Conservation (phyloP, 2,888 invertebrate genomes). For the Sturmia bella region DNA sequence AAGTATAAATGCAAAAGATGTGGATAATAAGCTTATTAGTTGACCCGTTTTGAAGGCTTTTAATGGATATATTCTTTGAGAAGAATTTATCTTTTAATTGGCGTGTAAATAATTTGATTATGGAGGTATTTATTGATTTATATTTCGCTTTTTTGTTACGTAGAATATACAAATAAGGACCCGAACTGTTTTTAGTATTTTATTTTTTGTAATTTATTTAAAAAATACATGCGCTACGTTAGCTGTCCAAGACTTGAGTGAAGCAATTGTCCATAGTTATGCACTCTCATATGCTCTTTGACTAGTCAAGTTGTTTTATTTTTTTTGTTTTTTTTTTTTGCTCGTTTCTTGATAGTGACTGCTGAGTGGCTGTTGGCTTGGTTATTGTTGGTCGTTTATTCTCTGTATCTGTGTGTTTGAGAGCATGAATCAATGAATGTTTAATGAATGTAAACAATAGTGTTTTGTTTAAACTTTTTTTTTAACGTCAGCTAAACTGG, state of each 20-base stretch:
- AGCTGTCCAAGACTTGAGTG: slow-evolving; percentile 66
- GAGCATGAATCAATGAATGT: slow-evolving; percentile 56
- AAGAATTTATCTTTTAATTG: background rate
- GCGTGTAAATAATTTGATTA: background rate
- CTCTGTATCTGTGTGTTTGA: slow-evolving; percentile 7
- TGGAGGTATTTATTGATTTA: slow-evolving; percentile 1
- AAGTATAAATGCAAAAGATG: slow-evolving; percentile 48
- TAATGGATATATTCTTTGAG: background rate
- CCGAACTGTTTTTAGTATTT: slow-evolving; percentile 31
- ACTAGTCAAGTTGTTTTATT: slow-evolving; percentile 11
- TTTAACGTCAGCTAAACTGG: slow-evolving; percentile 20
- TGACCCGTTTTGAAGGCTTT: slow-evolving; percentile 65
- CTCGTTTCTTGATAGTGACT: slow-evolving; percentile 27
- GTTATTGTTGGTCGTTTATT: slow-evolving; percentile 13
- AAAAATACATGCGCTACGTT: slow-evolving; percentile 64
- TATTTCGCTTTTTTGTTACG: slow-evolving; percentile 20
- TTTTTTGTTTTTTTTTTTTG: slow-evolving; percentile 3
- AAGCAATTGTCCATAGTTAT: slow-evolving; percentile 32
- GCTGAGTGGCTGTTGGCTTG: slow-evolving; percentile 19
- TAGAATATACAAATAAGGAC: slow-evolving; percentile 2
- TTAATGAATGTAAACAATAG: slow-evolving; percentile 47
- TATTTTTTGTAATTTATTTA: slow-evolving; percentile 33
- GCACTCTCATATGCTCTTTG: slow-evolving; percentile 37
- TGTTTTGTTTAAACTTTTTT: slow-evolving; percentile 50
- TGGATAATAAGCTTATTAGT: slow-evolving; percentile 49